These are phyloP conservation scores for Spea multiplicata DNA, from an alignment of 2,113 vertebrate genomes.

Conservation along the genomic window DNA sequence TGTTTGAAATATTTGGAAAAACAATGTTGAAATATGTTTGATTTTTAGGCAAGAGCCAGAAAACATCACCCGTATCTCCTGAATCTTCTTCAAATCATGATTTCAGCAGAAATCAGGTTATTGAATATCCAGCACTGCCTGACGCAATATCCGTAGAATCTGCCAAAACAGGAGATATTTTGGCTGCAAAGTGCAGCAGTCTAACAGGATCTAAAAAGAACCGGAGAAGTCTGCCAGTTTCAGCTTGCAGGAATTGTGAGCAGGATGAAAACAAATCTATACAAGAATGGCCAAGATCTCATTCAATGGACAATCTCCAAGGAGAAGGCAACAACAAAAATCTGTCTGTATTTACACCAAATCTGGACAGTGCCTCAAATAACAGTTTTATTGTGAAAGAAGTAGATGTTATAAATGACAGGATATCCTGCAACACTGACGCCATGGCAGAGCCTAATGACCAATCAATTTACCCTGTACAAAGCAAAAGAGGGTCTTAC, in stretches of 20 bases:
- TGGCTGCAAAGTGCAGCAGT: conserved; percentile 63
- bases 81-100: conserved; percentile 70
- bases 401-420: conserved; percentile 1
- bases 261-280: conserved; percentile 67
- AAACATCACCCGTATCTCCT: conserved; percentile 64
- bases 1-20: too few species aligned
- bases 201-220: conserved; percentile 64
- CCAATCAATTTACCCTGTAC: conserved; percentile 26
- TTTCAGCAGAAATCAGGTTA: conserved; percentile 70
- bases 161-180: conserved; percentile 64
- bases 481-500: conserved; percentile 55
- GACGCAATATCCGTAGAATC: conserved; percentile 68
- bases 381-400: conserved; percentile 3
- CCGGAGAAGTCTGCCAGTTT: conserved; percentile 69
- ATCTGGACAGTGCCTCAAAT: conserved; percentile 15
- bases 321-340: conserved; percentile 64
- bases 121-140: conserved; percentile 78
- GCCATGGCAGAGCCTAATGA: not conserved
- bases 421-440: conserved; percentile 9
- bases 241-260: conserved; percentile 85
- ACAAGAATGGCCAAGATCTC: conserved; percentile 80
- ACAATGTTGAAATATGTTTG: conserved; percentile 52
- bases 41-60: conserved; percentile 82
- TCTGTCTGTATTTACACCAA: conserved; percentile 53
- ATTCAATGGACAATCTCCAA: conserved; percentile 86